A percentile compares a stretch with the other conserved stretches of the same genome.
phyloP scores from a whole-genome alignment of 2,797 vertebrate genomes.

The Gymnocypris eckloni region DNA sequence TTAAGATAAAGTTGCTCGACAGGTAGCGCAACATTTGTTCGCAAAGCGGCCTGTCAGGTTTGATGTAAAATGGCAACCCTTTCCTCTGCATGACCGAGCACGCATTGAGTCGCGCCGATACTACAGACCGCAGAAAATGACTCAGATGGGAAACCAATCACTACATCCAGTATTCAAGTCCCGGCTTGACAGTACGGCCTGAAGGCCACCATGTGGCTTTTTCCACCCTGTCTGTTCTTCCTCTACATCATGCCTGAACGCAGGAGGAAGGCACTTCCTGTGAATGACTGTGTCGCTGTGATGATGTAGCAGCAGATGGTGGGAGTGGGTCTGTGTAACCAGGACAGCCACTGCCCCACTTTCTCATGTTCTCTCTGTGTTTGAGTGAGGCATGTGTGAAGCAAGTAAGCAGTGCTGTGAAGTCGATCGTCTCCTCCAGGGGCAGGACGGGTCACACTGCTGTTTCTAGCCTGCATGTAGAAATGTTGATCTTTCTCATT shows the following conservation, averaged over 20 bases:
- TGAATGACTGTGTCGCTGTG: constrained; percentile 22
- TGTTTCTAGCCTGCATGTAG: constrained; percentile 67
- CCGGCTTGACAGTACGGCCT: constrained; percentile 43
- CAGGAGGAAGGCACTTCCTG: constrained; percentile 12
- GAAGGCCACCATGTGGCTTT: constrained; percentile 14
- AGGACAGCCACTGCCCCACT: constrained; percentile 63
- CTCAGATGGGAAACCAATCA: constrained; percentile 30
- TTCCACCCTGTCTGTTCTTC: background rate
- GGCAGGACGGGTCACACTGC: constrained; percentile 59
- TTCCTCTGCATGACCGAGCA: constrained; percentile 23
- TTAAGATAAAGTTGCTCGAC: constrained; percentile 37
- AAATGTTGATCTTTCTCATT: constrained; percentile 47
- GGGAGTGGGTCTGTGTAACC: constrained; percentile 46
- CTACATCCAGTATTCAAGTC: constrained; percentile 41
- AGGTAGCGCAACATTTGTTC: constrained; percentile 30
- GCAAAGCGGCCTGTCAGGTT: constrained; percentile 16
- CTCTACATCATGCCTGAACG: background rate
- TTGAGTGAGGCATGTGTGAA: constrained; percentile 34
- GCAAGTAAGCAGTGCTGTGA: constrained; percentile 31
- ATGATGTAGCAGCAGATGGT: constrained; percentile 65
- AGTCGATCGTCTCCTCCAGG: background rate
- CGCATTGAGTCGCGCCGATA: background rate
- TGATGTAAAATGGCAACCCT: constrained; percentile 26
- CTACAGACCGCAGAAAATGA: constrained; percentile 12
- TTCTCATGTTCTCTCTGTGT: constrained; percentile 57